Evolutionary conservation across 2,797 vertebrate genomes (phyloP).

Genomic region (Sebastes ruberrimus): DNA sequence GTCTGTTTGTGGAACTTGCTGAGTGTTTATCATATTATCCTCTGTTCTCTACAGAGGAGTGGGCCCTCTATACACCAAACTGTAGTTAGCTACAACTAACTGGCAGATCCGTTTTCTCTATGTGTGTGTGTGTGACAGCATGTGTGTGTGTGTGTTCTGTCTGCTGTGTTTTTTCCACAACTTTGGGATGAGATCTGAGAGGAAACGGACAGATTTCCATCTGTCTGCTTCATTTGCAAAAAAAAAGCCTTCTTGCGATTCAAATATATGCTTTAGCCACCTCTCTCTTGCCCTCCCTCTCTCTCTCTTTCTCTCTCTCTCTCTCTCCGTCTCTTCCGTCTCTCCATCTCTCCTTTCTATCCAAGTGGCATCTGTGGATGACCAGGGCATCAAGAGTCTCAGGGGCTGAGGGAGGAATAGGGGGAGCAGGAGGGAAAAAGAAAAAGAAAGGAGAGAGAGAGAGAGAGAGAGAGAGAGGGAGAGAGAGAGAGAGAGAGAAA

Average conservation of each 20-base stretch:
- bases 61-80: slow-evolving; percentile 39
- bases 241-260: slow-evolving; percentile 85
- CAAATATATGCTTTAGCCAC: slow-evolving; percentile 89
- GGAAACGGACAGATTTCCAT: slow-evolving; percentile 83
- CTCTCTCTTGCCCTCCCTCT: slow-evolving; percentile 41
- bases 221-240: slow-evolving; percentile 83
- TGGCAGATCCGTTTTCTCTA: slow-evolving; percentile 49
- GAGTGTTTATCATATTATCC: slow-evolving; percentile 61
- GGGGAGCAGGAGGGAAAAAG: slow-evolving; percentile 41
- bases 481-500: slow-evolving; percentile 51
- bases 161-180: slow-evolving; percentile 62
- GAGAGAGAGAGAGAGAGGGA: no score
- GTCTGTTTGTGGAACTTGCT: slow-evolving; percentile 49
- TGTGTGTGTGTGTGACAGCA: neutral
- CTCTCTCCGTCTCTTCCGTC: slow-evolving; percentile 35
- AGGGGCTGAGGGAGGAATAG: slow-evolving; percentile 70
- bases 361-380: slow-evolving; percentile 94
- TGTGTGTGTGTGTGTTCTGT: slow-evolving; percentile 30
- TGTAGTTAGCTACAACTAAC: slow-evolving; percentile 62
- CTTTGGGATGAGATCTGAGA: slow-evolving; percentile 81
- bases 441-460: slow-evolving; percentile 6
- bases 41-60: slow-evolving; percentile 60
- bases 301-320: slow-evolving; percentile 3
- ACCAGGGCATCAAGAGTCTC: slow-evolving; percentile 89
- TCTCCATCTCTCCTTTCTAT: slow-evolving; percentile 66